Percentiles rank a stretch among this genome's conserved stretches.
Conservation (phyloP, 1,140 invertebrate species). For the Apolygus lucorum region DNA sequence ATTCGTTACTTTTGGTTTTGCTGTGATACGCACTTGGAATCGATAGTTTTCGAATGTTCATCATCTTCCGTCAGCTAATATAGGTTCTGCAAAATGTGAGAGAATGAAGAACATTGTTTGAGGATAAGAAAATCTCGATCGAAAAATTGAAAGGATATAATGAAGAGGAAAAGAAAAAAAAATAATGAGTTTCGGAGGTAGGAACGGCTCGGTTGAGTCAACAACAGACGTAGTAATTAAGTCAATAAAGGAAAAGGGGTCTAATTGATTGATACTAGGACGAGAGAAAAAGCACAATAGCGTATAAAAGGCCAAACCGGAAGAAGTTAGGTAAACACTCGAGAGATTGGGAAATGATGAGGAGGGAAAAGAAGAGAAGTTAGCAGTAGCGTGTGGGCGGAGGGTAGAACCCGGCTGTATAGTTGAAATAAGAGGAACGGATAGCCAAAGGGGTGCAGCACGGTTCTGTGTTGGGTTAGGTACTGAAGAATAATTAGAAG, state of each 20-base stretch:
- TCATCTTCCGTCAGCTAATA: too few species aligned
- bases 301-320: not conserved
- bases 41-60: too few species aligned
- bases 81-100: too few species aligned
- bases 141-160: not conserved
- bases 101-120: too few species aligned
- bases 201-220: not conserved
- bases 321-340: not conserved
- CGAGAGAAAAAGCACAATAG: not conserved
- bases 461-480: not conserved
- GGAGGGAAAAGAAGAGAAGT: not conserved
- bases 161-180: too few species aligned
- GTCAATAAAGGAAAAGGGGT: not conserved
- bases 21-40: too few species aligned
- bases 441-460: not conserved
- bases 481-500: constrained; percentile 17
- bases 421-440: not conserved
- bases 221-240: not conserved
- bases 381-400: not conserved
- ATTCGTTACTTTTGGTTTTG: too few species aligned
- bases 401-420: not conserved
- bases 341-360: not conserved
- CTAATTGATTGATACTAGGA: not conserved
- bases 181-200: not conserved
- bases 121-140: not conserved